These are phyloP conservation scores for Metellina segmentata DNA, from an alignment of 2,888 invertebrate genomes.

Conservation along the genomic window DNA sequence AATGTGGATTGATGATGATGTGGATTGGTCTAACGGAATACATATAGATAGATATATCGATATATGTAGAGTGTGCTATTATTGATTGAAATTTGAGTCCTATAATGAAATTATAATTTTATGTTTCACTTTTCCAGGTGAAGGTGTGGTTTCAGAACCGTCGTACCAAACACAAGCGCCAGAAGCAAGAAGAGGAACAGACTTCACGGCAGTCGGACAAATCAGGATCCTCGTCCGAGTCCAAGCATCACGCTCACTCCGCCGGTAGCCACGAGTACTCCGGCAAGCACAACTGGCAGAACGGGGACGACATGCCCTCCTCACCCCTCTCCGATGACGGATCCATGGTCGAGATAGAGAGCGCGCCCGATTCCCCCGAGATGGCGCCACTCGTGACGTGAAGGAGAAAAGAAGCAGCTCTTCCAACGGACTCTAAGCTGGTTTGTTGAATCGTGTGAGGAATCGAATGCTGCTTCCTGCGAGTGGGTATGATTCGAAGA, in stretches of 20 bases:
- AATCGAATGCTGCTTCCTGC: too few relatives aligned
- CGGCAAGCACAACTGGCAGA: conserved; percentile 36
- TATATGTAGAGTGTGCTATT: too few relatives aligned
- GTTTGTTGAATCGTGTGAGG: too few relatives aligned
- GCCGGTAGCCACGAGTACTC: conserved; percentile 30
- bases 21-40: too few relatives aligned
- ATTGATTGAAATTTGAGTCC: background rate
- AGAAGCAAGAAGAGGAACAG: conserved; percentile 78
- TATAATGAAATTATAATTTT: background rate
- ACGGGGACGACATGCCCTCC: conserved; percentile 61
- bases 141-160: conserved; percentile 79
- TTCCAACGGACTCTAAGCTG: too few relatives aligned
- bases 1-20: too few relatives aligned
- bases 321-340: conserved; percentile 71
- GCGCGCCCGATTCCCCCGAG: conserved; percentile 71
- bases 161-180: conserved; percentile 78
- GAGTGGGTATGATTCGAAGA: too few relatives aligned
- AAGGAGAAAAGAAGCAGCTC: background rate
- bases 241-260: conserved; percentile 55
- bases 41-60: too few relatives aligned
- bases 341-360: conserved; percentile 76
- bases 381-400: conserved; percentile 71
- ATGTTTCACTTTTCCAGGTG: conserved; percentile 61
- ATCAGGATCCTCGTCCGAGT: conserved; percentile 41
- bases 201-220: conserved; percentile 60